Base-by-base conservation (phyloP, 2,113 vertebrate genomes). In the Oreochromis spilurus region DNA sequence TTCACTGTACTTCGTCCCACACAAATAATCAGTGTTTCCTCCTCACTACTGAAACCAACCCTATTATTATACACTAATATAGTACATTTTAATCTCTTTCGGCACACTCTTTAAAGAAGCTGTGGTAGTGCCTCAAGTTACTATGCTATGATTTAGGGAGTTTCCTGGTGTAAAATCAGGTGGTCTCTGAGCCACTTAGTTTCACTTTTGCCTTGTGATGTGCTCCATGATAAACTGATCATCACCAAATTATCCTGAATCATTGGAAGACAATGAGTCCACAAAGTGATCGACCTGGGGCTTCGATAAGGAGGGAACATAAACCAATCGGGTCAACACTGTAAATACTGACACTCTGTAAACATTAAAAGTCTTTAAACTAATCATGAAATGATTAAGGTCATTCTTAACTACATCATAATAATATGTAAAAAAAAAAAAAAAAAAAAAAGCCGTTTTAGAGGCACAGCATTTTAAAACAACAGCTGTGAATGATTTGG, bases 401-500 rank as follows among this genome's bases (percentile, higher is more conserved):
- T 75, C 29, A 26, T 29, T 17, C 6, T 72, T 75, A 40, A 48
- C 40, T 48, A 29, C 1, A 75, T 48, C 0, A 0, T 5, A 75
- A 10, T 29, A 75, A 75, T 9, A 19, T 3, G 14, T 48, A 16
- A 0, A 2, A 12, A 62, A 21, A 38, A 11, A 1, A 2, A 9
- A 21, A 21, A 21, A 2, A 21, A 21, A 2, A 21, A 21, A 21
- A 40, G 31, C 34, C 12, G 60, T 38, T 65, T 65, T 65, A 21
- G 60, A 65, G 2, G 10, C 60, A 21, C 0, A n/a, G 9, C 43
- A 50, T 12, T 50, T 77, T 48, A 4, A 12, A 77, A 50, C 2
- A 0, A 77, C 70, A 1, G 0, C 26, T 50, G 9, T 31, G 10
- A 0, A 50, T 0, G 0, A 70, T 70, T 0, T 38, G 43, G 43